phyloP scores from a whole-genome alignment of 2,113 vertebrate species.

The Oplegnathus fasciatus region DNA sequence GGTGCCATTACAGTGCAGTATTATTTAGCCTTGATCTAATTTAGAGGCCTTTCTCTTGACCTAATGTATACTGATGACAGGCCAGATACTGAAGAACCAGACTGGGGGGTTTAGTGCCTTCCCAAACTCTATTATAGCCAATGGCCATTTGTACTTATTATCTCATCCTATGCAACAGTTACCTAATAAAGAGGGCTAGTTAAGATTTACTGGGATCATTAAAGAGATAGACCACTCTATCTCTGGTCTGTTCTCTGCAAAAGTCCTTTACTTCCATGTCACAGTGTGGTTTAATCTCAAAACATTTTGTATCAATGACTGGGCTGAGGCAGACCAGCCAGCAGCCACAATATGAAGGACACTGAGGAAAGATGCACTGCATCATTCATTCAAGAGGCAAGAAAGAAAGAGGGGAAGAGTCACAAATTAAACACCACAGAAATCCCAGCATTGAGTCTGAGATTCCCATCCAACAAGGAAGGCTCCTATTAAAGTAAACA shows the following conservation, averaged over 20 bases:
- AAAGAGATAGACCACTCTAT: slow-evolving; percentile 67
- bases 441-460: slow-evolving; percentile 44
- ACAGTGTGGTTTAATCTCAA: slow-evolving; percentile 42
- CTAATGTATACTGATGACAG: slow-evolving; percentile 80
- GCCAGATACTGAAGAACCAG: slow-evolving; percentile 52
- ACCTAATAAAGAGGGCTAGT: slow-evolving; percentile 76
- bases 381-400: slow-evolving; percentile 46
- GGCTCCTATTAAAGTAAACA: slow-evolving; percentile 63
- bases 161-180: slow-evolving; percentile 76
- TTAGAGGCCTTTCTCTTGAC: slow-evolving; percentile 62
- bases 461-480: slow-evolving; percentile 68
- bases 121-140: slow-evolving; percentile 77
- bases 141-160: slow-evolving; percentile 80
- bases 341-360: slow-evolving; percentile 11
- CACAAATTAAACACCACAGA: slow-evolving; percentile 43
- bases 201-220: slow-evolving; percentile 79
- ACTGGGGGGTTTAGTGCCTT: slow-evolving; percentile 49
- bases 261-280: slow-evolving; percentile 40
- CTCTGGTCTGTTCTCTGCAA: slow-evolving; percentile 40
- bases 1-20: slow-evolving; percentile 64
- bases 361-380: slow-evolving; percentile 23
- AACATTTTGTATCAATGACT: slow-evolving; percentile 55
- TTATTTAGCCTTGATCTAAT: slow-evolving; percentile 76
- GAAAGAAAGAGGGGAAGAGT: slow-evolving; percentile 23
- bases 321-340: slow-evolving; percentile 24